phyloP scores from a whole-genome alignment of 2,888 invertebrate species.

The Argyra leucocephala region DNA sequence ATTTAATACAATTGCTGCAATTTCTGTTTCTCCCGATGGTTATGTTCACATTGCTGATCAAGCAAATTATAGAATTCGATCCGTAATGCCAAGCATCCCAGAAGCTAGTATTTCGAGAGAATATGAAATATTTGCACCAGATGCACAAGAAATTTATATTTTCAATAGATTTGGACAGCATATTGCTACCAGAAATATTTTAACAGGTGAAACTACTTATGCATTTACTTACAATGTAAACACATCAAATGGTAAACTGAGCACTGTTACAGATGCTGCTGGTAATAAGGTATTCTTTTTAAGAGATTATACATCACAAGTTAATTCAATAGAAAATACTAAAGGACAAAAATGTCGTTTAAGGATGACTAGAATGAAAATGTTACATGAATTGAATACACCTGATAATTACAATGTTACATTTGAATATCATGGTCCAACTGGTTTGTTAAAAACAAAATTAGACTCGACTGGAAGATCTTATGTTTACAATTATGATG shows the following conservation, averaged over 20 bases:
- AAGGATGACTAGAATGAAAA: conserved; percentile 84
- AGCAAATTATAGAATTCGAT: conserved; percentile 78
- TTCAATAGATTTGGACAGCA: conserved; percentile 94
- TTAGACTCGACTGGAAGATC: conserved; percentile 82
- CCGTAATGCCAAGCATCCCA: conserved; percentile 81
- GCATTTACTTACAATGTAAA: conserved; percentile 93
- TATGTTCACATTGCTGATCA: conserved; percentile 93
- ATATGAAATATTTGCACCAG: conserved; percentile 90
- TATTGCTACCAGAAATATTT: conserved; percentile 81
- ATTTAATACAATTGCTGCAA: conserved; percentile 86
- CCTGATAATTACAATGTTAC: conserved; percentile 90
- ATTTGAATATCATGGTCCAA: conserved; percentile 85
- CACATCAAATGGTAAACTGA: conserved; percentile 89
- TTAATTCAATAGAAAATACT: conserved; percentile 88
- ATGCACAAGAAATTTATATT: conserved; percentile 88
- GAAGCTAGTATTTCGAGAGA: conserved; percentile 73
- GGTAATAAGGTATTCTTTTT: conserved; percentile 79
- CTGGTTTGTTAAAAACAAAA: conserved; percentile 79
- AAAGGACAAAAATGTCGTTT: conserved; percentile 85
- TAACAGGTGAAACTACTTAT: conserved; percentile 89
- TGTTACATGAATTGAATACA: conserved; percentile 80
- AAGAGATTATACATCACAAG: conserved; percentile 75
- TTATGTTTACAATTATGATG: conserved; percentile 89
- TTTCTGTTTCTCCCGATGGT: conserved; percentile 88
- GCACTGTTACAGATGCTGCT: conserved; percentile 86